Base-by-base conservation (phyloP, 2,888 invertebrate genomes). In the Drosophila leonis region DNA sequence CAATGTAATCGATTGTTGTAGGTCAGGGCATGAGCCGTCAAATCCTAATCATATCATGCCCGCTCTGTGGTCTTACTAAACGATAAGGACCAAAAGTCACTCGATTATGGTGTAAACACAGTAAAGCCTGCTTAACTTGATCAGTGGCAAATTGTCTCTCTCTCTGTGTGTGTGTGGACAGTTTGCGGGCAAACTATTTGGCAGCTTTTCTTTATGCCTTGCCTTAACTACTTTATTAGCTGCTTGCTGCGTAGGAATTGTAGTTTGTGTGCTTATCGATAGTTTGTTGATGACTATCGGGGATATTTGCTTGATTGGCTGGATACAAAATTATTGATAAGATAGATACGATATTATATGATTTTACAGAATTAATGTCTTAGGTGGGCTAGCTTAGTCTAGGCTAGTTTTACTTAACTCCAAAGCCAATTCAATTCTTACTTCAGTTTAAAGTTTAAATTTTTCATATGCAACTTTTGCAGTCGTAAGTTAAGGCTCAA, bases 11-110 rank as follows among this genome's bases (percentile, higher is more conserved):
- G 27, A 54, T 72, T 72, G 64, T 49, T 54, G 31, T 49, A 49
- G 75, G 70, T 67, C 78, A 61, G 35, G 52, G 31, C 64, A 54
- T 24, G 44, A 31, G 49, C 39, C 56, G 60, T 52, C 65, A 55
- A 71, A 60, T 51, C 61, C 55, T 59, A 65, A 71, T 75, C 65
- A 62, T 55, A 59, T 46, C 44, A 69, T 66, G 33, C 54, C 13
- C 54, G 18, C 54, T 52, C 35, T 48, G 29, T 15, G 42, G 9
- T 56, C 27, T 51, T 9, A 10, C 65, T 29, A 29, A 48, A 39
- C 37, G 37, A 61, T 56, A 37, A 56, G 24, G 55, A 44, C 44
- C 41, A 27, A 24, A 55, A 55, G 54, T 46, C 63, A 56, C 57
- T 48, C 24, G 65, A 68, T 64, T 55, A 55, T n/a, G 27, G 41